Evolutionary conservation across 2,888 invertebrate species (phyloP), one percentile per base, ranked within the genome.

Genomic region (Blastobasis adustella): DNA sequence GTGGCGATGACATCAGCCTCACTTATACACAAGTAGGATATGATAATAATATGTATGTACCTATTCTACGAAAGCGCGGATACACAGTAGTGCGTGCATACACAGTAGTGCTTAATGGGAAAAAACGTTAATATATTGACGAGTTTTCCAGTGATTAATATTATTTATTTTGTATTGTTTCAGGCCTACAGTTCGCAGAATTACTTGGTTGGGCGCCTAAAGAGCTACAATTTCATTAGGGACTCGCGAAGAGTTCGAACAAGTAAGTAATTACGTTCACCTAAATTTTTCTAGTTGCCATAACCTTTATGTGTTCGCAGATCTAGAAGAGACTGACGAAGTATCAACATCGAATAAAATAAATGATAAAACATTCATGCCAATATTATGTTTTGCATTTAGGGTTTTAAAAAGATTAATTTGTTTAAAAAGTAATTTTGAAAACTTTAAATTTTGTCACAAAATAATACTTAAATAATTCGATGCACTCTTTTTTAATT

Each of bases 171-270:
- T 47, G 41, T 8, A 51, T 88, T 85, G 84, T 88, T 86, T 0
- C 81, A 88, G 88, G 88, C 79, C 77, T 81, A 78, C 82, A 71
- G 65, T 79, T 65, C 74, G 66, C 65, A 80, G 67, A 69, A 60
- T 81, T 78, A 61, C 57, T 79, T 80, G 80, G 71, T 72, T 75
- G 63, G 82, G 75, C 71, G 87, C 83, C 76, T 88, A 88, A 79
- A 83, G 78, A 73, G 69, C 71, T 82, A 87, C 76, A 72, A 88
- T 88, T 88, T 84, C 88, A 73, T 66, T 79, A 77, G 82, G 86
- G 76, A 75, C 85, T 86, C 86, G 72, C 72, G 82, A 82, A 77
- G 88, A 87, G 85, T 86, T 85, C 82, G 78, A 86, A 67, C 56
- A 87, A 84, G 88, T 88, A 79, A 88, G 88, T 88, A 77, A 71